Evolutionary conservation across 2,797 vertebrate species (phyloP).

Genomic region (Hephaestus fuliginosus): DNA sequence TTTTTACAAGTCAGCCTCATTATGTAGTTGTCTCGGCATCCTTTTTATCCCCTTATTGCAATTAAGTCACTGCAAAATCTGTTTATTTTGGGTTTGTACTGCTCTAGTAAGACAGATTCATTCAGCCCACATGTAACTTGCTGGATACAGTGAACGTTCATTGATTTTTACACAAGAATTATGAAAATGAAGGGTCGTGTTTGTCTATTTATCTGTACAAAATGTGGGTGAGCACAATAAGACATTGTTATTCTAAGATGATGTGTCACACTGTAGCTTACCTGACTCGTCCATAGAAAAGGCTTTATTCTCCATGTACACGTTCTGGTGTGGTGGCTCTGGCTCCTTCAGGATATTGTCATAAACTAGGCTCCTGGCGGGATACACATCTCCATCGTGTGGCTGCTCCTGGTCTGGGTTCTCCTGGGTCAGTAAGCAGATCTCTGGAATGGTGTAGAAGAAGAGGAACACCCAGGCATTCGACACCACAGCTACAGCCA

Average conservation of each 20-base stretch:
- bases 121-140: too few relatives aligned
- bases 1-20: too few relatives aligned
- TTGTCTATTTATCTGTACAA: background rate
- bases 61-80: too few relatives aligned
- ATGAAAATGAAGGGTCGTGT: too few relatives aligned
- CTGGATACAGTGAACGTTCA: too few relatives aligned
- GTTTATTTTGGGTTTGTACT: too few relatives aligned
- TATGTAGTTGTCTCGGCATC: too few relatives aligned
- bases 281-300: conserved; percentile 93
- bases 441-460: conserved; percentile 91
- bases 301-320: conserved; percentile 93
- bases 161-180: too few relatives aligned
- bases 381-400: conserved; percentile 87
- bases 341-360: conserved; percentile 91
- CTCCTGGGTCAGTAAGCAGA: conserved; percentile 87
- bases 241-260: background rate
- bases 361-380: conserved; percentile 87
- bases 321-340: conserved; percentile 70
- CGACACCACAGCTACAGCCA: conserved; percentile 90
- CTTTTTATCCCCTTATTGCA: too few relatives aligned
- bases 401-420: conserved; percentile 72
- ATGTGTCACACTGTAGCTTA: conserved; percentile 63
- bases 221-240: background rate
- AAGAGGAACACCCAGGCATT: conserved; percentile 91
- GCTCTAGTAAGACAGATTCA: too few relatives aligned